Evolutionary conservation across 2,888 invertebrate genomes (phyloP), one percentile per base, ranked within the genome.

Genomic region (Hipparchia sbordonii): DNA sequence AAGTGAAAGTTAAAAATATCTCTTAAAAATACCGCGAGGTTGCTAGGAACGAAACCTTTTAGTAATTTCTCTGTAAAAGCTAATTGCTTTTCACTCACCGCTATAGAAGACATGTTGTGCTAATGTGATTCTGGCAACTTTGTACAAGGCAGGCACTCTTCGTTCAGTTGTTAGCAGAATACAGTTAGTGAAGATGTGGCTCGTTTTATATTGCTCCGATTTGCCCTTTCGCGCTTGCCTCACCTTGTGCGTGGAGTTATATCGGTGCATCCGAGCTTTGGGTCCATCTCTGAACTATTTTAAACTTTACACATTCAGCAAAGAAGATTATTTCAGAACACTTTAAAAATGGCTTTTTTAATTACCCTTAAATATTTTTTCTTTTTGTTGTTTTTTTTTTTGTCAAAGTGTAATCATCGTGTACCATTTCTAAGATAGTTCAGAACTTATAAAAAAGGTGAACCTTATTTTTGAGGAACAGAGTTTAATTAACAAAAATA

Each of bases 201-300:
- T 85, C 90, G 89, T 91, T 92, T 92, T 93, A 93, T 93, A 93
- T 91, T 89, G 88, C 85, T 89, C 89, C 86, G 90, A 79, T 86
- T 89, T 89, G 93, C 93, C 93, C 93, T 93, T 93, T 93, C 92
- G 89, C 90, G 85, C 87, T 92, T 91, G 90, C 91, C 79, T 92
- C 92, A 93, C 93, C 92, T 92, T 92, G 92, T 90, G 91, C 89
- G 88, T 88, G 87, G 81, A 82, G 83, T 74, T 74, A 71, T 82
- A 84, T 77, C 80, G 84, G 81, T 81, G 85, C 79, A 89, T 89
- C 88, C 87, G 84, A 79, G 82, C 81, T 82, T 73, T 78, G 79
- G 81, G 84, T 83, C 85, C 84, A 85, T 85, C 85, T 86, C 79
- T 76, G 84, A 81, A 75, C 75, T 74, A 72, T 74, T 74, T 76